Conservation (phyloP, 2,113 vertebrate species). For the Corydoras maculifer region DNA sequence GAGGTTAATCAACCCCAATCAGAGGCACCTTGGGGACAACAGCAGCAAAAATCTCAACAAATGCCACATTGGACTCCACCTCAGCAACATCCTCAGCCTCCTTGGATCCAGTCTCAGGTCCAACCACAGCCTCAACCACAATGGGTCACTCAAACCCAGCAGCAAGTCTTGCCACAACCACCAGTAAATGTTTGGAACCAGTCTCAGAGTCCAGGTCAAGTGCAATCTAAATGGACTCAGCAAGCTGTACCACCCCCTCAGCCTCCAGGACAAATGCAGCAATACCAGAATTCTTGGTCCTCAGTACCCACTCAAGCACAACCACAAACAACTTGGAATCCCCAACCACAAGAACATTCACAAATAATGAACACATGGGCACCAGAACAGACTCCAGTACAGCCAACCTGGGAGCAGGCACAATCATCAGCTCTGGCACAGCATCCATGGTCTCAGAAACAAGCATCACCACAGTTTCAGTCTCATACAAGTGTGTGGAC, state of each 20-base stretch:
- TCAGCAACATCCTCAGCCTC: constrained; percentile 48
- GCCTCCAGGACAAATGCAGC: constrained; percentile 24
- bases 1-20: constrained; percentile 50
- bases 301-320: constrained; percentile 31
- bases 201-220: constrained; percentile 27
- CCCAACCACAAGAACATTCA: constrained; percentile 29
- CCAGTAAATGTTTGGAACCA: constrained; percentile 36
- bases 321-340: constrained; percentile 27
- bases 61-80: constrained; percentile 52
- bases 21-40: constrained; percentile 52
- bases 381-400: constrained; percentile 54
- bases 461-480: constrained; percentile 42
- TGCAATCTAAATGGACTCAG: constrained; percentile 37
- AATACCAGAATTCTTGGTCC: constrained; percentile 26
- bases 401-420: constrained; percentile 55
- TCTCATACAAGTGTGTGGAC: constrained; percentile 50
- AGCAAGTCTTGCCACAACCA: constrained; percentile 28
- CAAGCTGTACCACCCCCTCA: constrained; percentile 33
- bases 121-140: constrained; percentile 48
- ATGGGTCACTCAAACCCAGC: constrained; percentile 31
- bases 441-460: constrained; percentile 55
- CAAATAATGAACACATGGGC: constrained; percentile 51
- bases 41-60: constrained; percentile 46
- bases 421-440: constrained; percentile 48
- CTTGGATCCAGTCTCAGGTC: constrained; percentile 49